Evolutionary conservation across 2,888 invertebrate genomes (phyloP).

Genomic region (Drosophila nr. fundita): DNA sequence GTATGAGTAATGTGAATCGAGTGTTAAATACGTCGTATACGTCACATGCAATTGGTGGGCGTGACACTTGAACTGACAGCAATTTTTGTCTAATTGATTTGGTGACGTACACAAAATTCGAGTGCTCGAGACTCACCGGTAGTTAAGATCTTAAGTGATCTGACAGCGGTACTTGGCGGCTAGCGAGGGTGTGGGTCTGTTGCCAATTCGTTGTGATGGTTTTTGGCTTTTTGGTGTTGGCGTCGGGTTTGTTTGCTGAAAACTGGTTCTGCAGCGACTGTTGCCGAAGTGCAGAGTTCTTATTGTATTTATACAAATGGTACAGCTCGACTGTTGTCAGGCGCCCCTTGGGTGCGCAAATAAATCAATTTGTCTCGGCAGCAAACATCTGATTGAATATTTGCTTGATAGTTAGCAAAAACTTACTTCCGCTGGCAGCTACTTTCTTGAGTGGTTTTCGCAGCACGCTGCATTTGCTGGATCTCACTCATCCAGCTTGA

Average conservation of each 20-base stretch:
- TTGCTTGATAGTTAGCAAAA: constrained; percentile 31
- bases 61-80: constrained; percentile 58
- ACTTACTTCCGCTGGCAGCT: constrained; percentile 70
- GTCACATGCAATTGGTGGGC: constrained; percentile 68
- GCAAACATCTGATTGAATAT: constrained; percentile 71
- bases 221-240: constrained; percentile 24
- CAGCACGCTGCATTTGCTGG: constrained; percentile 64
- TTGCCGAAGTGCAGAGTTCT: constrained; percentile 66
- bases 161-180: constrained; percentile 11
- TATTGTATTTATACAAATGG: constrained; percentile 65
- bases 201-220: constrained; percentile 16
- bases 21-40: constrained; percentile 45
- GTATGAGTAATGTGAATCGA: constrained; percentile 58
- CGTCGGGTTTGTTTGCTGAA: constrained; percentile 67
- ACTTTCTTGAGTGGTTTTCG: constrained; percentile 75
- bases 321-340: constrained; percentile 26
- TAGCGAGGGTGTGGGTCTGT: constrained; percentile 38
- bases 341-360: constrained; percentile 47
- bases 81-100: constrained; percentile 47
- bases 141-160: constrained; percentile 45
- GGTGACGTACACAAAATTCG: constrained; percentile 58
- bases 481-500: constrained; percentile 74
- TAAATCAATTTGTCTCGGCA: constrained; percentile 70
- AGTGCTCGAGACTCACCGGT: constrained; percentile 64
- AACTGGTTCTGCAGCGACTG: constrained; percentile 68